Percentiles rank a stretch among this genome's conserved stretches.
Conservation (phyloP, 2,113 vertebrate genomes). For the Chaenogobius annularis region DNA sequence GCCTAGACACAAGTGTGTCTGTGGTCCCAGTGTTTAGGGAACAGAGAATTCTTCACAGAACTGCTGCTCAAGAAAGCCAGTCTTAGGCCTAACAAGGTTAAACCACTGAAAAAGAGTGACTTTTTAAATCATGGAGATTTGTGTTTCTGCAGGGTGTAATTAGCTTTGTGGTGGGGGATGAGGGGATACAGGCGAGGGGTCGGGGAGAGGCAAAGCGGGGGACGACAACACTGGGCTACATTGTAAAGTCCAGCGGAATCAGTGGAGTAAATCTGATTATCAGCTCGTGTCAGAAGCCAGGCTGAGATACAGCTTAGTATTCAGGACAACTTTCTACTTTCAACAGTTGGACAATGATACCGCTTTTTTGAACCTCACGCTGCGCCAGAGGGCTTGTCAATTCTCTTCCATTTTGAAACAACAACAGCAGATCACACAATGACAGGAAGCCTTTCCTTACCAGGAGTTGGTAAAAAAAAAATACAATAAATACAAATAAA, state of each 20-base stretch:
- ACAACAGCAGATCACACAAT: slow-evolving; percentile 10
- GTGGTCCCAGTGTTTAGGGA: slow-evolving; percentile 71
- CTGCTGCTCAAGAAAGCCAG: slow-evolving; percentile 88
- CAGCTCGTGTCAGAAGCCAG: slow-evolving; percentile 99
- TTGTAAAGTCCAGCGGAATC: slow-evolving; percentile 93
- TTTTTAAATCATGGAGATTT: slow-evolving; percentile 99
- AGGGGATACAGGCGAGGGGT: slow-evolving; percentile 58
- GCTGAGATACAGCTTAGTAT: slow-evolving; percentile 97
- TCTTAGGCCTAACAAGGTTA: slow-evolving; percentile 99
- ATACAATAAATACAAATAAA: not conserved
- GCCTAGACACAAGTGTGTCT: slow-evolving; percentile 80
- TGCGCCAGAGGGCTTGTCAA: slow-evolving; percentile 22
- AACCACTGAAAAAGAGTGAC: slow-evolving; percentile 92
- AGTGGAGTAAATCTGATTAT: slow-evolving; percentile 99
- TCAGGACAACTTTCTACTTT: slow-evolving; percentile 91
- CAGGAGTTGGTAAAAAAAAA: not conserved
- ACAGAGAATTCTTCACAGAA: slow-evolving; percentile 81
- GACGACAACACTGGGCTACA: slow-evolving; percentile 89
- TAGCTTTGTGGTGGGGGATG: slow-evolving; percentile 88
- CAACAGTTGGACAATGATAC: slow-evolving; percentile 87
- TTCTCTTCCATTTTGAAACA: slow-evolving; percentile 24
- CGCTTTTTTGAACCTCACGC: slow-evolving; percentile 75
- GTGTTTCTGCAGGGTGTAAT: slow-evolving; percentile 99
- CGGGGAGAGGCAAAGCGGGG: slow-evolving; percentile 47
- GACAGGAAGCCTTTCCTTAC: not conserved